These are phyloP conservation scores for Sylvia borin DNA, from an alignment of 2,797 vertebrate genomes.

Conservation along the genomic window DNA sequence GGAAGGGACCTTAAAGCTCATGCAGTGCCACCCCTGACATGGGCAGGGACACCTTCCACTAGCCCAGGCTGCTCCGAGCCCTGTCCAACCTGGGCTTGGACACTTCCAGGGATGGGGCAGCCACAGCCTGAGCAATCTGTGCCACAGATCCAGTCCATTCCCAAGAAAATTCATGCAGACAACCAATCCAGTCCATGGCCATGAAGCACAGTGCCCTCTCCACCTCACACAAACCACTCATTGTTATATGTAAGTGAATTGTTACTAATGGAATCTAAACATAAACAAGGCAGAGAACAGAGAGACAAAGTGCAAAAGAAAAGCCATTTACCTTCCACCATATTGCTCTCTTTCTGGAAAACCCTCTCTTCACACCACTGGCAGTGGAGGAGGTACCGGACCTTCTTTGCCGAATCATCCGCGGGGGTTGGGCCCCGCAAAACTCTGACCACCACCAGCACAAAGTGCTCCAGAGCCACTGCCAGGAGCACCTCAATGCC, in stretches of 20 bases:
- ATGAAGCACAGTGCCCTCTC: not conserved
- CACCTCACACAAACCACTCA: not conserved
- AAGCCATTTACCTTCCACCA: conserved; percentile 88
- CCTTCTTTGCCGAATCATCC: conserved; percentile 86
- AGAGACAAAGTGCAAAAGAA: not conserved
- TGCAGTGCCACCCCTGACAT: not conserved
- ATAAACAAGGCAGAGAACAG: not conserved
- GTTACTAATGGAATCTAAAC: not conserved
- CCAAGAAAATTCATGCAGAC: not conserved
- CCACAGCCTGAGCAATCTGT: not conserved
- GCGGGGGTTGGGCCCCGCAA: conserved; percentile 89
- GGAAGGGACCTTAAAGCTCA: not conserved
- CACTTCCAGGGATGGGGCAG: not conserved
- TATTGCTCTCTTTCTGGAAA: conserved; percentile 90
- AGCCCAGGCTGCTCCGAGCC: not conserved
- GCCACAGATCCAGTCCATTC: not conserved
- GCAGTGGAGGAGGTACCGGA: conserved; percentile 91
- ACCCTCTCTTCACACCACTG: conserved; percentile 97
- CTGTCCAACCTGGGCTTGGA: rapidly evolving
- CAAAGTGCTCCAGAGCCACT: conserved; percentile 94
- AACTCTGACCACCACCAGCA: conserved; percentile 92
- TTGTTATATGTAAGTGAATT: not conserved
- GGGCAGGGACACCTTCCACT: not conserved
- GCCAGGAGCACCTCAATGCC: conserved; percentile 93
- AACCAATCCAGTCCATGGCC: not conserved